Percentiles rank a stretch among this genome's conserved stretches.
phyloP scores from a whole-genome alignment of 2,888 invertebrate genomes.

The Parnassius glacialis region DNA sequence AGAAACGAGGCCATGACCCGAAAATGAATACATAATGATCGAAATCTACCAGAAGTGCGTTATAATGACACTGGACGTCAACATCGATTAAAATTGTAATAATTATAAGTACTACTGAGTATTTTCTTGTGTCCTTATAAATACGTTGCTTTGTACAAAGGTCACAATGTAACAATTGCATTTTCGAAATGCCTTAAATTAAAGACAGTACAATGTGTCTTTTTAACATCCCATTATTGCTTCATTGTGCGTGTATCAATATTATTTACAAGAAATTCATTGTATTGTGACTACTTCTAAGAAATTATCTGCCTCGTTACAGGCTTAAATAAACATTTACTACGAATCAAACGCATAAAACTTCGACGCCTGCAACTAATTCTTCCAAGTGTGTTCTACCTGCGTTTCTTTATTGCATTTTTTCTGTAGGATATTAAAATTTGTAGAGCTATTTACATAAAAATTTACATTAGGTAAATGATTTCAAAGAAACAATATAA shows the following conservation, averaged over 20 bases:
- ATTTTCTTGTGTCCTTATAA: neutral
- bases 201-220: neutral
- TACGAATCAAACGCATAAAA: constrained; percentile 1
- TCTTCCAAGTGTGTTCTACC: neutral
- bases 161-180: constrained; percentile 3
- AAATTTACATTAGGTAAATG: neutral
- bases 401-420: neutral
- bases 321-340: neutral
- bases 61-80: neutral
- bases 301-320: neutral
- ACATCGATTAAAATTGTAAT: neutral
- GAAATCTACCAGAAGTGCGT: no score
- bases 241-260: constrained; percentile 2
- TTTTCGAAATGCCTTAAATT: neutral
- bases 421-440: neutral
- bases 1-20: no score
- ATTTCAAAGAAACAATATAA: neutral
- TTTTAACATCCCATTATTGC: constrained; percentile 1
- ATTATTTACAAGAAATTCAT: constrained; percentile 3
- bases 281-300: neutral
- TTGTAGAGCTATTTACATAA: neutral
- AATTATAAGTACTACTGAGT: neutral
- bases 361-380: neutral
- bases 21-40: no score
- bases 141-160: neutral